Evolutionary conservation across 2,888 invertebrate genomes (phyloP).

Genomic region (Zygaena filipendulae): DNA sequence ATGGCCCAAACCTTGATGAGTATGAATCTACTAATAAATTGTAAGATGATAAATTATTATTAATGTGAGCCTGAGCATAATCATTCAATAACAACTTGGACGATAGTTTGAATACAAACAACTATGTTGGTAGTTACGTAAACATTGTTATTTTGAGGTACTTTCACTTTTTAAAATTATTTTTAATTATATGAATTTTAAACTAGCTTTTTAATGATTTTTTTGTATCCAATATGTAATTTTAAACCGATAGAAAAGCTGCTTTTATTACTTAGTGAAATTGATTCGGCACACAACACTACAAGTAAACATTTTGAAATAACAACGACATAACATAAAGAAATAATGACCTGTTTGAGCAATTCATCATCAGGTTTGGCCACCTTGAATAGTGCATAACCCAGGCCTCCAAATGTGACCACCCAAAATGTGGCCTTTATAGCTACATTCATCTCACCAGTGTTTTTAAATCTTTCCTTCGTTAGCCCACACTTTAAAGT

Average conservation of each 20-base stretch:
- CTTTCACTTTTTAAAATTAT: too few relatives aligned
- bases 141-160: too few relatives aligned
- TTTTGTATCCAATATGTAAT: too few relatives aligned
- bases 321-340: constrained; percentile 17
- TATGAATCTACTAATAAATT: constrained; percentile 1
- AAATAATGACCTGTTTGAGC: constrained; percentile 60
- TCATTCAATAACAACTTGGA: too few relatives aligned
- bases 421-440: constrained; percentile 69
- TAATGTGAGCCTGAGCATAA: too few relatives aligned
- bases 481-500: constrained; percentile 67
- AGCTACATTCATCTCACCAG: constrained; percentile 56
- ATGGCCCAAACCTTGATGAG: constrained; percentile 42
- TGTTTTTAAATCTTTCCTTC: constrained; percentile 56
- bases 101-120: too few relatives aligned
- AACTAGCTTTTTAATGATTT: too few relatives aligned
- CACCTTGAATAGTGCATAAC: constrained; percentile 69
- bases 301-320: constrained; percentile 11
- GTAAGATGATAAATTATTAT: constrained; percentile 11
- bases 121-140: too few relatives aligned
- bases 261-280: too few relatives aligned
- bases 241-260: too few relatives aligned
- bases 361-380: constrained; percentile 66
- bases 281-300: too few relatives aligned
- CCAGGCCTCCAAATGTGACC: constrained; percentile 67
- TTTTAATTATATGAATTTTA: too few relatives aligned